phyloP scores from a whole-genome alignment of 2,113 vertebrate species.

The Dolichotis patagonum region DNA sequence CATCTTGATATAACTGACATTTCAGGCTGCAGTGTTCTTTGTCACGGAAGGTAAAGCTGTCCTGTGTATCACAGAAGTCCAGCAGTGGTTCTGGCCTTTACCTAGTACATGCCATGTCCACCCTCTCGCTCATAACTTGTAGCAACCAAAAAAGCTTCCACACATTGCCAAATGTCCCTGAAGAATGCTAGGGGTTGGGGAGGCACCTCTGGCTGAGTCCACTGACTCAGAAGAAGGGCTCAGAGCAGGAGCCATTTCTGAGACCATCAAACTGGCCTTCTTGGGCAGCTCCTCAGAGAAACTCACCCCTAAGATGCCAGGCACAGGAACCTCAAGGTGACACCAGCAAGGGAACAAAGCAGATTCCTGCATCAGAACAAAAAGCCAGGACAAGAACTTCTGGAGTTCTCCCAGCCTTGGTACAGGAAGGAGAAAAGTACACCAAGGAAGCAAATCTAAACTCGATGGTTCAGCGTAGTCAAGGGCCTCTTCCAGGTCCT shows the following conservation, averaged over 20 bases:
- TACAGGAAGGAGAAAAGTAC: background rate
- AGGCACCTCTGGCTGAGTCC: background rate
- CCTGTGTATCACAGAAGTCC: rapidly evolving
- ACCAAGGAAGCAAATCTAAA: background rate
- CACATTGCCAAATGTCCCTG: too few species aligned
- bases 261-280: background rate
- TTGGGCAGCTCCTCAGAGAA: background rate
- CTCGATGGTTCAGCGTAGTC: background rate
- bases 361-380: background rate
- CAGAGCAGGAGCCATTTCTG: background rate
- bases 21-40: background rate
- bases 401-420: background rate
- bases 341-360: background rate
- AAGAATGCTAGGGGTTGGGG: background rate
- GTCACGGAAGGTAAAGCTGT: background rate
- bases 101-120: rapidly evolving
- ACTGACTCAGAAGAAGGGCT: background rate
- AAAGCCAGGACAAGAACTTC: background rate
- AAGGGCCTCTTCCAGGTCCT: background rate
- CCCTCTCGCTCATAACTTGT: background rate
- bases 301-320: background rate
- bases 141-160: background rate
- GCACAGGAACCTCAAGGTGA: background rate
- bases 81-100: background rate
- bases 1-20: background rate